Evolutionary conservation across 2,888 invertebrate species (phyloP).

Genomic region (Leucozona laternaria): DNA sequence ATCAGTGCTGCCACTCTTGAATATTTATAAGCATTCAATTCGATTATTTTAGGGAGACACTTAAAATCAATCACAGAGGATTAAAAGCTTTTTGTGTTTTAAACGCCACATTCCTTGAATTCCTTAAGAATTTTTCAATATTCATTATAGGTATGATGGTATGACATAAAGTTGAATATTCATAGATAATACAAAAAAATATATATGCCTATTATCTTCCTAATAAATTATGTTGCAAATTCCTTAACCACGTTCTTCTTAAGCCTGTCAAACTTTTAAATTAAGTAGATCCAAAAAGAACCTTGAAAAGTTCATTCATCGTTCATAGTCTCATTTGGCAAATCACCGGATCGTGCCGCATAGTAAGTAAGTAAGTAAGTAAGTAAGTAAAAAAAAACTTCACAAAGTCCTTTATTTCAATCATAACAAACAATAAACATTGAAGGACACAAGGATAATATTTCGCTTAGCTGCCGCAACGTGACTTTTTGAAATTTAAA

Average conservation of each 20-base stretch:
- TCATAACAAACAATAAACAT: conserved; percentile 51
- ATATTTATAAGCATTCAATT: background rate
- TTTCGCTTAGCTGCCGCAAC: background rate
- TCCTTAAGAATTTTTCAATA: background rate
- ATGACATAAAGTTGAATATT: background rate
- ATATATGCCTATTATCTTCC: background rate
- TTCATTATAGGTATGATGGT: background rate
- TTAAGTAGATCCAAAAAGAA: conserved; percentile 12
- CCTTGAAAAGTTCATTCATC: conserved; percentile 58
- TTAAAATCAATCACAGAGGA: too few relatives aligned
- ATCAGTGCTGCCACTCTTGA: background rate
- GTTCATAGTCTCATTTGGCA: conserved; percentile 37
- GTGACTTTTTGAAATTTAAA: conserved; percentile 35
- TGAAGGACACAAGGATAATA: conserved; percentile 51
- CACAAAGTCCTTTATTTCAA: conserved; percentile 56
- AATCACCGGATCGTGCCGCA: conserved; percentile 40
- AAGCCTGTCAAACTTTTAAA: conserved; percentile 18
- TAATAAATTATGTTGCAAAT: conserved; percentile 17
- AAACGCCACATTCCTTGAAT: background rate
- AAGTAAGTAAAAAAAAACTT: background rate
- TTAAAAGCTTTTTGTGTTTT: too few relatives aligned
- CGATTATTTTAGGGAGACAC: too few relatives aligned
- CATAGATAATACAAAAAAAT: background rate
- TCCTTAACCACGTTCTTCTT: background rate
- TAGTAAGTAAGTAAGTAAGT: background rate